phyloP scores from a whole-genome alignment of 2,797 vertebrate species.

The Protosalanx chinensis region DNA sequence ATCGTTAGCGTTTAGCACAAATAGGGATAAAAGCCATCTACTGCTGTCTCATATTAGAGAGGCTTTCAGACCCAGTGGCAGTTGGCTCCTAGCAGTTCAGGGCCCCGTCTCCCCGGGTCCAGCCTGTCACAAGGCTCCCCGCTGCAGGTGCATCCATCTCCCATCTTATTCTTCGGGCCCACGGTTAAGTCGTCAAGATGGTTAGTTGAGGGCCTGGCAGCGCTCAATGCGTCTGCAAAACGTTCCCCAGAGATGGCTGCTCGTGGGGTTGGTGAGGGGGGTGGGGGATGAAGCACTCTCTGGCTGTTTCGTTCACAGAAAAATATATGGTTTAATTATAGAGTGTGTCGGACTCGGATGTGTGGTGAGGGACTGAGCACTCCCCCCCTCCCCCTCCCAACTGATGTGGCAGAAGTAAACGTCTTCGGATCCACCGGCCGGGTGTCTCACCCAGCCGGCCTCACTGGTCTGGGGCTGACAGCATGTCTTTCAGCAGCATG shows the following conservation, averaged over 20 bases:
- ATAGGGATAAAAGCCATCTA: conserved; percentile 23
- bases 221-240: conserved; percentile 56
- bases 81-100: background rate
- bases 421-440: conserved; percentile 10
- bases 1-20: conserved; percentile 22
- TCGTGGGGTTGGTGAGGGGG: conserved; percentile 35
- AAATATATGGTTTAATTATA: conserved; percentile 66
- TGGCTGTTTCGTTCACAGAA: conserved; percentile 35
- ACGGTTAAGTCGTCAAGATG: conserved; percentile 33
- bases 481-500: background rate
- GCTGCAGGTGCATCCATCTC: conserved; percentile 30
- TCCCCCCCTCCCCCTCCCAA: background rate
- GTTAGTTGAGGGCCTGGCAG: conserved; percentile 44
- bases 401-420: conserved; percentile 20
- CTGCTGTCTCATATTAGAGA: conserved; percentile 20
- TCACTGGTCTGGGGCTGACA: too few species aligned
- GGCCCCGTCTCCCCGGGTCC: background rate
- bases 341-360: conserved; percentile 44
- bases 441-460: conserved; percentile 3
- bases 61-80: conserved; percentile 13
- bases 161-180: conserved; percentile 24
- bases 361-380: conserved; percentile 42
- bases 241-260: conserved; percentile 29
- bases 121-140: conserved; percentile 3
- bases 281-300: background rate